phyloP scores from a whole-genome alignment of 2,797 vertebrate genomes.

The Platyrinchus mystaceus region DNA sequence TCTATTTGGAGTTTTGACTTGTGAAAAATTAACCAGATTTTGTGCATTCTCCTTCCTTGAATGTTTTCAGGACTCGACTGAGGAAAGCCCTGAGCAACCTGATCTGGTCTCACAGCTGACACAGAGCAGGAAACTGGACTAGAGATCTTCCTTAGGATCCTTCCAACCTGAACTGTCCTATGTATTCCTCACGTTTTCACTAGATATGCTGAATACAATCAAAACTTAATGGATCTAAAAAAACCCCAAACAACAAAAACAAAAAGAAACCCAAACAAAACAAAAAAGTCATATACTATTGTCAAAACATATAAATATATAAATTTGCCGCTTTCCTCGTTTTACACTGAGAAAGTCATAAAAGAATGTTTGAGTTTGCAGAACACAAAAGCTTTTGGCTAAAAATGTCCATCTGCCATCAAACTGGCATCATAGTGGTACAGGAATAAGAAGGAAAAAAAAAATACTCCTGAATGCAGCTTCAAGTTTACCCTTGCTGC shows the following conservation, averaged over 20 bases:
- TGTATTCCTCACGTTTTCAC: not conserved
- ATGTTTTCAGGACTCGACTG: not conserved
- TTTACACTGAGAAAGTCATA: not conserved
- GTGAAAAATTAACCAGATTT: not conserved
- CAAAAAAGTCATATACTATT: not conserved
- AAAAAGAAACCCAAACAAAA: too few species aligned
- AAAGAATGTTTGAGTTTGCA: not conserved
- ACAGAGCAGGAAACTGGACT: not conserved
- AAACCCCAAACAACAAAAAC: not conserved
- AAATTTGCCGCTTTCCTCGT: not conserved
- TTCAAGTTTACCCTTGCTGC: not conserved
- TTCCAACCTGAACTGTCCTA: not conserved
- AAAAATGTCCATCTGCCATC: not conserved
- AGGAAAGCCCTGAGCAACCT: not conserved
- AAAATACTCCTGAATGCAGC: not conserved
- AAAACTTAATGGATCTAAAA: not conserved
- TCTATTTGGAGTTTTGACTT: not conserved
- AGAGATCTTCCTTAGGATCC: not conserved
- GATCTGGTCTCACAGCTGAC: not conserved
- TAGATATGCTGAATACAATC: not conserved
- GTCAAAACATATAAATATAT: not conserved
- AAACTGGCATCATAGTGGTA: not conserved
- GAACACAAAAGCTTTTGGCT: not conserved
- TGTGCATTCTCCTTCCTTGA: not conserved
- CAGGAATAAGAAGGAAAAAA: not conserved